Evolutionary conservation across 1,140 invertebrate species (phyloP), one percentile per base, ranked within the genome.

Genomic region (Danaus melanippus): DNA sequence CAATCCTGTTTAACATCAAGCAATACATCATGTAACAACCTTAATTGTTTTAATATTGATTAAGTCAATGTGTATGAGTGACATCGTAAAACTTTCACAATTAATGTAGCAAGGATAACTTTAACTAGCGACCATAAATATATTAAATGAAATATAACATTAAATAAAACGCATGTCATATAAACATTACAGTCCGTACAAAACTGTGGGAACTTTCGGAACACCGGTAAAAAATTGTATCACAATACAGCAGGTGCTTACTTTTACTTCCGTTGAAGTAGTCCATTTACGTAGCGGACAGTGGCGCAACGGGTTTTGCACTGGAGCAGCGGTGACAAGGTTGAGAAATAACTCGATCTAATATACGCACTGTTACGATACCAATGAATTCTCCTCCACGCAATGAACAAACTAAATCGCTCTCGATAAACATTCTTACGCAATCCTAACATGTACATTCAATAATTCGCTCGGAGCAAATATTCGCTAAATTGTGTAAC

Each of bases 301-400:
- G 62, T 74, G 61, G 64, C 15, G 68, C 56, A 76, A 77, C 74
- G 71, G 74, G 80, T 82, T 79, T 74, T 43, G 52, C 56, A 81
- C 73, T 84, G 68, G 79, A 77, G 61, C 71, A 84, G 69, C 64
- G 69, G 69, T 81, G 74, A 79, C 80, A 86, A 84, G 83, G 83
- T 86, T 86, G 83, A 72, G 79, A 79, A 84, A 86, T 69, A 79
- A 50, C 60, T 63, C 46, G 56, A 67, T 67, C 64, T 66, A 56
- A 62, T 62, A 61, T 67, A 70, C 66, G 59, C 67, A 76, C 64
- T 64, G 56, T 62, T 68, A 67, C 62, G 53, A 60, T 65, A 62
- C 53, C 59, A 60, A 50, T 60, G 58, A 60, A 53, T 54, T 55
- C 52, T 49, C 52, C 48, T 42, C 48, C 39, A 52, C 56, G 58